Conservation (phyloP, 2,888 invertebrate species). For the Azorinus chamasolen region DNA sequence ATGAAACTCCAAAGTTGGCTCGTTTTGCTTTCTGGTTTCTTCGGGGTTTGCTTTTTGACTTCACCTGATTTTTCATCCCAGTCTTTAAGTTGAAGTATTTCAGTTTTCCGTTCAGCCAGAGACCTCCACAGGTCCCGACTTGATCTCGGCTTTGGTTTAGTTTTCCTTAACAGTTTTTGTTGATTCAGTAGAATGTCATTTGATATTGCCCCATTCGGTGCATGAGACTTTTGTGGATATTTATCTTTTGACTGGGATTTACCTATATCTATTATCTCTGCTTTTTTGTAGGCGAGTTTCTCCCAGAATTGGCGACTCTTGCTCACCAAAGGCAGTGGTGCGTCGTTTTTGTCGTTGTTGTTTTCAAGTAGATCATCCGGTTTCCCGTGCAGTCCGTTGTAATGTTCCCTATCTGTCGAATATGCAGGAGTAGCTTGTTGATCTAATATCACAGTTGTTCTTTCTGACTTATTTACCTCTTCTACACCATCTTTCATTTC, state of each 20-base stretch:
- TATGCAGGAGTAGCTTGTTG: too few relatives aligned
- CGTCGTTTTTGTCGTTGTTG: background rate
- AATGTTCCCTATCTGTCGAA: too few relatives aligned
- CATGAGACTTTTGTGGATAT: too few relatives aligned
- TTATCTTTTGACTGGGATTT: background rate
- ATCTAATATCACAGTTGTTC: too few relatives aligned
- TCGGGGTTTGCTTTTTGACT: background rate
- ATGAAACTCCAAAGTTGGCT: constrained; percentile 53
- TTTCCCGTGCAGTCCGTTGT: too few relatives aligned
- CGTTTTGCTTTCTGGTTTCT: constrained; percentile 38
- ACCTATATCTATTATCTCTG: constrained; percentile 37
- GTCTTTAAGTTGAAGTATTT: constrained; percentile 47
- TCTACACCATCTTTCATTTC: too few relatives aligned
- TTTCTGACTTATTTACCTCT: too few relatives aligned
- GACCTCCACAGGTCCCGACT: constrained; percentile 49
- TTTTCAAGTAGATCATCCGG: background rate
- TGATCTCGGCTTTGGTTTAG: constrained; percentile 28
- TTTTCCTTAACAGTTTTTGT: constrained; percentile 43
- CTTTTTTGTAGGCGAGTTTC: constrained; percentile 34
- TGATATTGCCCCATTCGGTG: constrained; percentile 21
- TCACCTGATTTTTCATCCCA: background rate
- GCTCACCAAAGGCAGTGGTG: constrained; percentile 31
- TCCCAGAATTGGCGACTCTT: constrained; percentile 58
- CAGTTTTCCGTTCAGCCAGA: constrained; percentile 45
- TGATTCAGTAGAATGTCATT: constrained; percentile 46